Evolutionary conservation across 2,797 vertebrate genomes (phyloP).

Genomic region (Tinamus major): DNA sequence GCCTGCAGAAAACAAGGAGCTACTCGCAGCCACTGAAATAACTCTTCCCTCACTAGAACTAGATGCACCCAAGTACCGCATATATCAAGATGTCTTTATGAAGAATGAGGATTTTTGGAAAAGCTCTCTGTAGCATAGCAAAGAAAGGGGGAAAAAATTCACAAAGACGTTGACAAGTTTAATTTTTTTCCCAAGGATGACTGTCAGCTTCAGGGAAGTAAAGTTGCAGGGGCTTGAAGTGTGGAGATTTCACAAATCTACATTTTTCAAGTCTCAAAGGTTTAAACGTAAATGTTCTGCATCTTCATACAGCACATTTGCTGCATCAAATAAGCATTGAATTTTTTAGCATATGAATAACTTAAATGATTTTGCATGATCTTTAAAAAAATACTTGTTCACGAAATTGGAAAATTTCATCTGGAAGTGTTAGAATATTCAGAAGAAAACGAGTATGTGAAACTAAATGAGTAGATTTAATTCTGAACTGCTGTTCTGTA

Average conservation of each 20-base stretch:
- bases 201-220: slow-evolving; percentile 12
- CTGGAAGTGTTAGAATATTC: neutral
- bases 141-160: neutral
- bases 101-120: neutral
- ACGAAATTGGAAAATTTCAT: slow-evolving; percentile 20
- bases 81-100: neutral
- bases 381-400: slow-evolving; percentile 23
- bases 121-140: neutral
- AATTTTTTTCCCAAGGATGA: neutral
- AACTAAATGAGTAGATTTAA: neutral
- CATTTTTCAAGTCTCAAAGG: slow-evolving; percentile 36
- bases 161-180: neutral
- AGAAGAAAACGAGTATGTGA: neutral
- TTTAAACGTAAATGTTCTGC: slow-evolving; percentile 62
- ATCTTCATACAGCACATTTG: slow-evolving; percentile 29
- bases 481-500: neutral
- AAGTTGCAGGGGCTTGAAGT: neutral
- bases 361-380: slow-evolving; percentile 25
- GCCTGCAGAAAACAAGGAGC: neutral
- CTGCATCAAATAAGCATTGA: slow-evolving; percentile 21
- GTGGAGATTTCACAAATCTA: slow-evolving; percentile 25
- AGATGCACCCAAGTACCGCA: neutral
- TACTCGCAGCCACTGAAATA: neutral
- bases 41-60: neutral
- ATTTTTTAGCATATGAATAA: slow-evolving; percentile 57